Evolutionary conservation across 2,888 invertebrate genomes (phyloP), one percentile per base, ranked within the genome.

Genomic region (Pterostichus madidus): DNA sequence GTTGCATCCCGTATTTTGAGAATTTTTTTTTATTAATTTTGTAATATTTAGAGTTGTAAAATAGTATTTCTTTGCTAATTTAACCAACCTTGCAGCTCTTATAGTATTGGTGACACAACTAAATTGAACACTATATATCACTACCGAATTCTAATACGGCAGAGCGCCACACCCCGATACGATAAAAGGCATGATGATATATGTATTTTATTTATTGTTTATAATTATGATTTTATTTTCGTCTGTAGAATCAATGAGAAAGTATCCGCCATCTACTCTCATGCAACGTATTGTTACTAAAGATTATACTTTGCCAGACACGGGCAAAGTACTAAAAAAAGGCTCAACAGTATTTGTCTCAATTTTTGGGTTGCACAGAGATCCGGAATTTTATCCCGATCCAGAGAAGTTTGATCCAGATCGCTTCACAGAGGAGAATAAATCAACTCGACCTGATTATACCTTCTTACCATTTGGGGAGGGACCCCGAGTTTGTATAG

Each of bases 401-500:
- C 73, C 73, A 3, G 49, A 73, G 0, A 49, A 49, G 17, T 73
- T 73, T 49, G 49, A 73, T 49, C 73, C 73, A 10, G 31, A 49
- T 24, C 49, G 73, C 5, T 73, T 73, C n/a, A 24, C 73, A 49
- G 24, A 46, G 46, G 49, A 73, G 49, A 49, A 49, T 49, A 46
- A 49, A 49, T 1, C 11, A 1, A 73, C 0, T 7, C 15, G 73
- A 24, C 73, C 73, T 11, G 73, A 73, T 49, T 73, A 52, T 24
- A 73, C 49, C 10, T 73, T 24, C 11, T 24, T 91, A 2, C 89
- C 90, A 4, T 91, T 90, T 31, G 90, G 90, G 1, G 89, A 89
- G 31, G 91, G 91, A 0, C 90, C 90, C 0, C 87, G 90, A 44
- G 88, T 87, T 81, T 91, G 91, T 84, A 88, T 91, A 39, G 91